phyloP scores from a whole-genome alignment of 2,888 invertebrate genomes.

The Rambutsinella grinnellia region DNA sequence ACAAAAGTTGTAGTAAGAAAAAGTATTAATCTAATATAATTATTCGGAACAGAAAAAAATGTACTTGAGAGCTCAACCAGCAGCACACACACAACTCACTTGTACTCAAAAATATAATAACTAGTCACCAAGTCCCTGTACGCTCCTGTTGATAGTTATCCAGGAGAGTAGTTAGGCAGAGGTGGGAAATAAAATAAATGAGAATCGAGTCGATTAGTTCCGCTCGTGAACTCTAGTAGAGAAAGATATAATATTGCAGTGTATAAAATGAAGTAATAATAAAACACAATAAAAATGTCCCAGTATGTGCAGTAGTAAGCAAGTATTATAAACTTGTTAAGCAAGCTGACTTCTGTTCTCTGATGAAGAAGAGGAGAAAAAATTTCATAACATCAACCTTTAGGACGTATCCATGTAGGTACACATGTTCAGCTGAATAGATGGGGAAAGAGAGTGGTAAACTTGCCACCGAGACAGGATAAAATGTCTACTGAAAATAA shows the following conservation, averaged over 20 bases:
- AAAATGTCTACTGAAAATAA: background rate
- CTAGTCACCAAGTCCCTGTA: constrained; percentile 13
- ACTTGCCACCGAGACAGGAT: background rate
- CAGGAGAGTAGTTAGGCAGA: constrained; percentile 22
- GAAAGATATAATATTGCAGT: constrained; percentile 54
- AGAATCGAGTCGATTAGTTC: constrained; percentile 65
- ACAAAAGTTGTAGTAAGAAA: background rate
- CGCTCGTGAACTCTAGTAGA: constrained; percentile 61
- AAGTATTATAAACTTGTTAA: constrained; percentile 31
- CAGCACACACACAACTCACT: background rate
- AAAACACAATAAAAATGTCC: constrained; percentile 52
- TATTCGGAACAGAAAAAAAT: background rate
- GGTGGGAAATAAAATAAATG: constrained; percentile 64
- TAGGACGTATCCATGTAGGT: constrained; percentile 14
- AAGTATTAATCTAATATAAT: background rate
- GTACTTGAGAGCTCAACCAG: no score
- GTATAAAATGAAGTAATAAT: constrained; percentile 57
- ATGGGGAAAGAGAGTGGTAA: background rate
- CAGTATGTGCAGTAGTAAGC: constrained; percentile 6
- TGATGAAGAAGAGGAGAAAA: no score
- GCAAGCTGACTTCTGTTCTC: constrained; percentile 8
- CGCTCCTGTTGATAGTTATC: constrained; percentile 12
- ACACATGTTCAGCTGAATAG: background rate
- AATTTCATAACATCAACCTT: constrained; percentile 8
- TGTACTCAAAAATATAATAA: background rate